Percentiles rank a stretch among this genome's conserved stretches.
Conservation (phyloP, 35 echinoderm and acorn worm genomes). For the Anneissia japonica region DNA sequence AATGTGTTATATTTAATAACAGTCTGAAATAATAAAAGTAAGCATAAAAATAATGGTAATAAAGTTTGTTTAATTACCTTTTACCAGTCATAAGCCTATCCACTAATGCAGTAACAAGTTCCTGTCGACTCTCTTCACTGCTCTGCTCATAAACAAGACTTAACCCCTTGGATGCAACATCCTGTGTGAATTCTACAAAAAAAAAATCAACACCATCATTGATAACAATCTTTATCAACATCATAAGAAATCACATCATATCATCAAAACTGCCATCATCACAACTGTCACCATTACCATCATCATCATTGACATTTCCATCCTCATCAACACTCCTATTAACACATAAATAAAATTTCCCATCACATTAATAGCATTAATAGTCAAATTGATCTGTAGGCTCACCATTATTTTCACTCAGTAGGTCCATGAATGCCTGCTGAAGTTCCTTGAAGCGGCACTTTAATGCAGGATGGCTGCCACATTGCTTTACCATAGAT, state of each 20-base stretch:
- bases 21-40: too few relatives aligned
- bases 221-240: neutral
- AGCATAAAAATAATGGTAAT: neutral
- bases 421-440: slow-evolving; percentile 73
- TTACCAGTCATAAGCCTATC: slow-evolving; percentile 80
- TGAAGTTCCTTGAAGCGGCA: slow-evolving; percentile 46
- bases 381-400: neutral
- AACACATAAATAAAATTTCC: neutral
- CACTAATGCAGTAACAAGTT: slow-evolving; percentile 69
- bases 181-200: slow-evolving; percentile 77
- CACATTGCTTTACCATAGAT: slow-evolving; percentile 83
- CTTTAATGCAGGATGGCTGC: slow-evolving; percentile 50
- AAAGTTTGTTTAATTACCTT: slow-evolving; percentile 31
- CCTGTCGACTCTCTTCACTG: slow-evolving; percentile 44
- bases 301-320: neutral
- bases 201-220: slow-evolving; percentile 1
- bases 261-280: too few relatives aligned
- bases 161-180: slow-evolving; percentile 84
- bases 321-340: neutral
- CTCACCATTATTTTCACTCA: slow-evolving; percentile 91
- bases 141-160: slow-evolving; percentile 89
- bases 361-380: too few relatives aligned
- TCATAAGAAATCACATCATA: neutral
- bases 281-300: neutral
- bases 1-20: too few relatives aligned